phyloP scores from a whole-genome alignment of 2,888 invertebrate species.

The Drepana falcataria region DNA sequence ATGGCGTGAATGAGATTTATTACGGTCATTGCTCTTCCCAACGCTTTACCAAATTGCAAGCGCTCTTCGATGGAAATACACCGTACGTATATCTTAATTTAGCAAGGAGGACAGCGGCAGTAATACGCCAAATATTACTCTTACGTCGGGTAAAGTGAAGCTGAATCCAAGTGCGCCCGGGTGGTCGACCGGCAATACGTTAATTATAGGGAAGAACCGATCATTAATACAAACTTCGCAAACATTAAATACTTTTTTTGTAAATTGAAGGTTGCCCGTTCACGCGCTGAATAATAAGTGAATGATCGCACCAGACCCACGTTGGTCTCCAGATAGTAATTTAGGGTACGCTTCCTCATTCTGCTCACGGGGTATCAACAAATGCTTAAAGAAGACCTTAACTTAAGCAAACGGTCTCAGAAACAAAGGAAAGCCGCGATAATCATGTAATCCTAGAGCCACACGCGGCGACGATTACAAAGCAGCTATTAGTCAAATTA shows the following conservation, averaged over 20 bases:
- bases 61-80: conserved; percentile 18
- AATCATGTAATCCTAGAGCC: conserved; percentile 71
- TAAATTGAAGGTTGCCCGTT: conserved; percentile 59
- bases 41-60: conserved; percentile 49
- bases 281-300: conserved; percentile 66
- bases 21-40: conserved; percentile 44
- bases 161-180: conserved; percentile 62
- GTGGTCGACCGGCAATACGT: conserved; percentile 63
- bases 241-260: conserved; percentile 55
- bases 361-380: conserved; percentile 14
- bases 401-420: conserved; percentile 56
- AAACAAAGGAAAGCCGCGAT: conserved; percentile 47
- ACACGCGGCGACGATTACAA: conserved; percentile 77
- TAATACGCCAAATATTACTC: conserved; percentile 50
- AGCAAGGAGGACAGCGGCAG: conserved; percentile 52
- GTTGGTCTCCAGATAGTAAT: conserved; percentile 4
- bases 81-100: conserved; percentile 58
- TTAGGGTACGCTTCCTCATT: not conserved
- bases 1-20: conserved; percentile 54
- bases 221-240: conserved; percentile 70
- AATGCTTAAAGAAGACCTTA: conserved; percentile 62
- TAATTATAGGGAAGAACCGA: conserved; percentile 71
- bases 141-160: conserved; percentile 54
- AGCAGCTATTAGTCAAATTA: conserved; percentile 79
- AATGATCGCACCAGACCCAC: conserved; percentile 42